Conservation (phyloP, 2,797 vertebrate genomes). For the Podargus strigoides region DNA sequence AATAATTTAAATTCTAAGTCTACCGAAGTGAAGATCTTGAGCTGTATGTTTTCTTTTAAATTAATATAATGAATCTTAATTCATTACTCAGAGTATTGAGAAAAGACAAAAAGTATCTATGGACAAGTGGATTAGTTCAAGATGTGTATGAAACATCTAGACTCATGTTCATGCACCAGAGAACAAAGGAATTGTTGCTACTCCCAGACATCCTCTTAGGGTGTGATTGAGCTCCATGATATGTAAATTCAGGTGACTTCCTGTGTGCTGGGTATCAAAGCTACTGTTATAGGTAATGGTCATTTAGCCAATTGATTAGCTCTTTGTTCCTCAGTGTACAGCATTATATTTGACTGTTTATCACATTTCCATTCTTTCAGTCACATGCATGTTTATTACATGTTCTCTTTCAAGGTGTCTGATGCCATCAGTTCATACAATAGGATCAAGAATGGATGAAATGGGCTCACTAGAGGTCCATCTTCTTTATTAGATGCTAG, state of each 20-base stretch:
- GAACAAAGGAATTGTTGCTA: neutral
- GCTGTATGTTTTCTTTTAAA: neutral
- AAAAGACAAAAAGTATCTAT: neutral
- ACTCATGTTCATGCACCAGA: neutral
- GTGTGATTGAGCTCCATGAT: neutral
- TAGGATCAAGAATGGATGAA: neutral
- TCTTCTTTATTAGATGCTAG: neutral
- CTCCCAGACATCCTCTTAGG: neutral
- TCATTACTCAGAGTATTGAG: neutral
- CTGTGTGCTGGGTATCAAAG: neutral
- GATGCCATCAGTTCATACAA: neutral
- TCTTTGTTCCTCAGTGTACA: neutral
- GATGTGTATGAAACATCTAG: neutral
- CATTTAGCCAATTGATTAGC: neutral
- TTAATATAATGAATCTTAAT: neutral
- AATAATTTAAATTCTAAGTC: neutral
- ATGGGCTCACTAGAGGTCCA: neutral
- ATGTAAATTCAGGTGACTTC: neutral
- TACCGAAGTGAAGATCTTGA: neutral
- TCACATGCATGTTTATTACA: neutral
- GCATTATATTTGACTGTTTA: neutral
- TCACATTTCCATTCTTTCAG: neutral
- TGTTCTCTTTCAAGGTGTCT: neutral
- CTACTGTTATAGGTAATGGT: neutral
- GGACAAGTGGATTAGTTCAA: neutral